Evolutionary conservation across 2,888 invertebrate genomes (phyloP).

Genomic region (Hypselothyrea guttata): DNA sequence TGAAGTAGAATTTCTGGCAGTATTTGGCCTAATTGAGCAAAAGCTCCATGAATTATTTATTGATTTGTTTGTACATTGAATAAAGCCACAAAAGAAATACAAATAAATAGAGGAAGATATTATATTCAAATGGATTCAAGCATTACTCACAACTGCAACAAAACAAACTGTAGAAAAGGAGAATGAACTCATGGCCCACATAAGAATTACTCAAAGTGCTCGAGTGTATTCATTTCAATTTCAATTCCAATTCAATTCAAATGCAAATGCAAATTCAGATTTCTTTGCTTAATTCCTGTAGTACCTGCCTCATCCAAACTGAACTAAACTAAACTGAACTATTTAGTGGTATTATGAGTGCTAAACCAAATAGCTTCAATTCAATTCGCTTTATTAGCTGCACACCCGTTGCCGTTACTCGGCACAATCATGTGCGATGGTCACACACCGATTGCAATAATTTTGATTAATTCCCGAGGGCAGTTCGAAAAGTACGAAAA

Average conservation of each 20-base stretch:
- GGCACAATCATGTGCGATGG: slow-evolving; percentile 41
- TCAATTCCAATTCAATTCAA: slow-evolving; percentile 18
- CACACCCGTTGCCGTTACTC: slow-evolving; percentile 44
- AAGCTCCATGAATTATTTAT: slow-evolving; percentile 29
- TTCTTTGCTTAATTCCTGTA: too few relatives aligned
- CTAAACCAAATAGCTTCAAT: slow-evolving; percentile 62
- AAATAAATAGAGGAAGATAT: slow-evolving; percentile 8
- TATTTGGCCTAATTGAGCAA: slow-evolving; percentile 24
- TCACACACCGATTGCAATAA: slow-evolving; percentile 32
- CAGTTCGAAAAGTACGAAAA: background rate
- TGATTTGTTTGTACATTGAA: background rate
- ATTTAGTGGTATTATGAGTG: too few relatives aligned
- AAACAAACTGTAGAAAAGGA: background rate
- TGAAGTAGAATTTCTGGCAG: slow-evolving; percentile 4
- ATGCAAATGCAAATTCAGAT: slow-evolving; percentile 20
- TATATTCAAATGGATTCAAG: slow-evolving; percentile 1
- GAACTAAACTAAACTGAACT: too few relatives aligned
- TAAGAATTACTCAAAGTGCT: background rate
- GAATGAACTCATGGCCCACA: slow-evolving; percentile 13
- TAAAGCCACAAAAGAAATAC: slow-evolving; percentile 2
- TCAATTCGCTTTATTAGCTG: slow-evolving; percentile 57
- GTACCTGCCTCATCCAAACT: too few relatives aligned
- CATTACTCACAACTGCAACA: background rate
- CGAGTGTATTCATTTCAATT: slow-evolving; percentile 22
- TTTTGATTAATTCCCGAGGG: slow-evolving; percentile 23